phyloP scores from a whole-genome alignment of 37 sponge, comb jelly and placozoan species.

The Geodia barretti region DNA sequence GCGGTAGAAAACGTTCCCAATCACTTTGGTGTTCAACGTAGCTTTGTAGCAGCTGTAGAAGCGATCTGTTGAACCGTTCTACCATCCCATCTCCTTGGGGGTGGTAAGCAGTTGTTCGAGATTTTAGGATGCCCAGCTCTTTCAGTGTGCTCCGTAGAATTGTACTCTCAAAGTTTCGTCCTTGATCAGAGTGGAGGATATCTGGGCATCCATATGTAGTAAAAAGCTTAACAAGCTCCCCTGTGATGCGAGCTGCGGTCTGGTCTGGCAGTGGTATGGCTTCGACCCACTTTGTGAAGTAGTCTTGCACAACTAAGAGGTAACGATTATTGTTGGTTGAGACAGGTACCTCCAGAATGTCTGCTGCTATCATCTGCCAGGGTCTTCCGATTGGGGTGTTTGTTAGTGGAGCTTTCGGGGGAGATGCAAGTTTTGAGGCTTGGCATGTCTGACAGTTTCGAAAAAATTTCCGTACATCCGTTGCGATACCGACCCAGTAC shows the following conservation, averaged over 20 bases:
- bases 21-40: conserved; percentile 43
- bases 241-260: conserved; percentile 27
- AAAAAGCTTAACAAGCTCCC: conserved; percentile 23
- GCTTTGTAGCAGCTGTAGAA: conserved; percentile 45
- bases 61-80: conserved; percentile 55
- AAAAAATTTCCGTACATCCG: conserved; percentile 38
- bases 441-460: conserved; percentile 48
- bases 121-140: conserved; percentile 46
- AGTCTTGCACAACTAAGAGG: conserved; percentile 51
- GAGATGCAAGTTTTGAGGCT: conserved; percentile 9
- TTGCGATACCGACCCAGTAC: conserved; percentile 63
- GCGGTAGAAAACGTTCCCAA: conserved; percentile 66
- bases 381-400: conserved; percentile 24
- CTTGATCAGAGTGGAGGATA: conserved; percentile 61
- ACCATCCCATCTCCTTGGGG: conserved; percentile 76
- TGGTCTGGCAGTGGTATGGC: conserved; percentile 57
- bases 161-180: conserved; percentile 59
- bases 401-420: conserved; percentile 8
- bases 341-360: conserved; percentile 50
- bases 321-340: conserved; percentile 44
- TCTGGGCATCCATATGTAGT: conserved; percentile 20
- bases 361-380: conserved; percentile 50
- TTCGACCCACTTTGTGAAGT: conserved; percentile 69
- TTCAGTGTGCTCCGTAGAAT: conserved; percentile 18
- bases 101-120: conserved; percentile 50